phyloP scores from a whole-genome alignment of 2,888 invertebrate genomes.

The Hyposoter didymator region DNA sequence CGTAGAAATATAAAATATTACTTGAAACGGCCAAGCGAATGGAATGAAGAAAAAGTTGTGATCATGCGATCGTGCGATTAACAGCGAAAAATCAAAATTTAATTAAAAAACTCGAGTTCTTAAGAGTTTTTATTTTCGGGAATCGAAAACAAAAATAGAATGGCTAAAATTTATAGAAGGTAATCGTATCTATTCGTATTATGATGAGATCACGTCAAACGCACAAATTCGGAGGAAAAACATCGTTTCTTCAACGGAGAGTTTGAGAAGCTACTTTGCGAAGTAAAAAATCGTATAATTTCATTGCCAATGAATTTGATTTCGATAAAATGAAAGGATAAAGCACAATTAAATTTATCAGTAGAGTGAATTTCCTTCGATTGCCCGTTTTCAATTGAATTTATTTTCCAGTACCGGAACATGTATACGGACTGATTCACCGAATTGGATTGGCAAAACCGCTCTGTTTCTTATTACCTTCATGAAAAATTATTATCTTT shows the following conservation, averaged over 20 bases:
- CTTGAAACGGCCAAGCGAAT: background rate
- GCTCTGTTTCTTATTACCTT: slow-evolving; percentile 55
- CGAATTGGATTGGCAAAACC: slow-evolving; percentile 50
- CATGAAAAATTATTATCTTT: slow-evolving; percentile 54
- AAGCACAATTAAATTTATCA: slow-evolving; percentile 13
- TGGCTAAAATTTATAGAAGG: background rate
- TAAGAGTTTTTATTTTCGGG: too few relatives aligned
- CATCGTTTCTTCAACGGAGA: background rate
- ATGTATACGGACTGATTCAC: background rate
- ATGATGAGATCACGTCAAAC: background rate
- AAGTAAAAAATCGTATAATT: background rate
- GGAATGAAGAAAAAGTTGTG: background rate
- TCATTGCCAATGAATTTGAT: background rate
- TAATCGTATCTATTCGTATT: background rate
- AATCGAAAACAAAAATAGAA: too few relatives aligned
- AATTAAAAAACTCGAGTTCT: too few relatives aligned
- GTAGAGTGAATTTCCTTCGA: background rate
- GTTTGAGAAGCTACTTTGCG: background rate
- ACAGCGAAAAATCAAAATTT: too few relatives aligned
- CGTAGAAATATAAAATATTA: slow-evolving; percentile 8
- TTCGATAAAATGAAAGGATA: slow-evolving; percentile 4
- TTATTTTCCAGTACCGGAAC: background rate
- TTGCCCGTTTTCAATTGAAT: background rate
- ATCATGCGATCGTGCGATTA: too few relatives aligned
- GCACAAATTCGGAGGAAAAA: background rate